These are phyloP conservation scores for Dolichopus griseipennis DNA, from an alignment of 2,888 invertebrate species.

Conservation along the genomic window DNA sequence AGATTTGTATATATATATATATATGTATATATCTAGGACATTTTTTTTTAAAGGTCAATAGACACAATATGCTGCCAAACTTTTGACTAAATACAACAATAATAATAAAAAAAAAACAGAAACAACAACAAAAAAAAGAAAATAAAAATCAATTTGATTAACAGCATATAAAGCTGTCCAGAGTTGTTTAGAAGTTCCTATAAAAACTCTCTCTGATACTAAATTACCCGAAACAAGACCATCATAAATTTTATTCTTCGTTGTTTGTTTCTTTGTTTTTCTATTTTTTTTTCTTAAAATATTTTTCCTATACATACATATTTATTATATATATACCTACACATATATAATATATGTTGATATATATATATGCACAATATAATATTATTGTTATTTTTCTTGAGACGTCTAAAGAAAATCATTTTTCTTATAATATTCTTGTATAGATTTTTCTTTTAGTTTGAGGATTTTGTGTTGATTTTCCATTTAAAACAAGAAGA, in stretches of 20 bases:
- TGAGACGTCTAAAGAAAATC: too few species aligned
- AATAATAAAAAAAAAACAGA: neutral
- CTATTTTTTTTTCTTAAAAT: neutral
- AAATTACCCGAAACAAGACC: slow-evolving; percentile 4
- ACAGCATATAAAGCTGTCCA: neutral
- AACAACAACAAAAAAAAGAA: neutral
- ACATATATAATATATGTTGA: too few species aligned
- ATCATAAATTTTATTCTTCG: neutral
- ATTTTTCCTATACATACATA: too few species aligned
- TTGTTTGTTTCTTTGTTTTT: too few species aligned
- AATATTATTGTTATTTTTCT: too few species aligned
- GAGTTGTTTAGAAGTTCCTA: neutral
- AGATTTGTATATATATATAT: too few species aligned
- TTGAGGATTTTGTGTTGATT: neutral
- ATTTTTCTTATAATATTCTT: too few species aligned
- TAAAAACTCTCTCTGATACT: neutral
- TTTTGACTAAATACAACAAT: neutral
- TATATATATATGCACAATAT: too few species aligned
- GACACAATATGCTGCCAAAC: neutral
- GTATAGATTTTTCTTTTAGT: too few species aligned
- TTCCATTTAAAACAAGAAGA: neutral
- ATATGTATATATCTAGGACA: neutral
- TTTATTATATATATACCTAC: too few species aligned
- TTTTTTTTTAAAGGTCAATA: neutral
- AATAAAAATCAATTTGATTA: neutral